Evolutionary conservation across 2,797 vertebrate species (phyloP), one percentile per base, ranked within the genome.

Genomic region (Enteromius argenteus): DNA sequence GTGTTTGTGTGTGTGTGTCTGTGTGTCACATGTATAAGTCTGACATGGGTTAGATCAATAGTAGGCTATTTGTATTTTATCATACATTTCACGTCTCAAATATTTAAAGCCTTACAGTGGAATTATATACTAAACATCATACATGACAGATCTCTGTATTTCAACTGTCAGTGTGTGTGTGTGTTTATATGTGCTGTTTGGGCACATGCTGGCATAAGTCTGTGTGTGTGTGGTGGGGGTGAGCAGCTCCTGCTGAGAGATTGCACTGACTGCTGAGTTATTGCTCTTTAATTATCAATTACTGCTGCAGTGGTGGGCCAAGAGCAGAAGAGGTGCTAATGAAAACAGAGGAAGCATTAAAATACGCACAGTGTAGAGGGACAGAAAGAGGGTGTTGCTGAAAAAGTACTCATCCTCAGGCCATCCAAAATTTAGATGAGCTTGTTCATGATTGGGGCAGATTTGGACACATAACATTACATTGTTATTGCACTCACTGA

Each of bases 281-380:
- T 94, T 95, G 94, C 91, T 93, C 92, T 95, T 95, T 95, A 95
- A 95, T 95, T 95, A 95, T 95, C 95, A 95, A 95, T 95, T 95
- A 95, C 88, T 32, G 91, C 88, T 90, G 64, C 69, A 88, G 86
- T 87, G 56, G 91, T 78, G 53, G 72, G 72, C 81, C 72, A 90
- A 85, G 92, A 85, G 91, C 89, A 91, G 90, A 90, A 64, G 89
- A 94, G 94, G 94, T 93, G 94, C 92, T 95, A 94, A 95, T 95
- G 94, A 94, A 95, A 94, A 94, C 92, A 93, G 93, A 93, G 91
- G 91, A 92, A 89, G 92, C 93, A 94, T 95, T 94, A 93, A 92
- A 92, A 76, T 15, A 58, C 3, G 35, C 21, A 35, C 17, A 35
- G 30, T 73, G 30, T 66, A 32, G 15, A 17, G 30, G 15, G 6